Evolutionary conservation across 2,888 invertebrate species (phyloP), one percentile per base, ranked within the genome.

Genomic region (Acanthosepion lycidas): DNA sequence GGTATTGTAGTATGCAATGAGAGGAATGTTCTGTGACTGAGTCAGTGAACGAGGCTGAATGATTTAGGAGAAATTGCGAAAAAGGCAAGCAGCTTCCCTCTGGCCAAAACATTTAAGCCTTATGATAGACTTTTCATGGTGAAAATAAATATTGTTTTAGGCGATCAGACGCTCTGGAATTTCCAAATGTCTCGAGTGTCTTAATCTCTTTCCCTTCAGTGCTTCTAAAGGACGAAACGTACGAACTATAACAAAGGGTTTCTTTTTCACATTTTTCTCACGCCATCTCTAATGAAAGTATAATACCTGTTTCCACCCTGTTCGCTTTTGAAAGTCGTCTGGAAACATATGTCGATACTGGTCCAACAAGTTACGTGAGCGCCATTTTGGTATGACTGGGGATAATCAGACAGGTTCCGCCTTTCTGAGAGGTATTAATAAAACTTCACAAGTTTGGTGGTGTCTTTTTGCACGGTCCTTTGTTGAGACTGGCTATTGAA

Each of bases 221-320:
- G n/a, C 33, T 78, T 12, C 59, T 23, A 5, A n/a, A 78, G n/a
- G 5, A n/a, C 78, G 15, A 15, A 78, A n/a, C 5, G 78, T n/a
- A 15, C 33, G n/a, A n/a, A n/a, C 9, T n/a, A 33, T n/a, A 78
- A 78, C 78, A 78, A n/a, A n/a, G 15, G n/a, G 1, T 33, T 12
- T 78, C 3, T 12, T 78, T 78, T 15, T 59, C 59, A 6, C 8
- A 28, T 9, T 78, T 78, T 78, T 78, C 78, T n/a, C 78, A 78
- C 78, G 78, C 78, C 78, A 78, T n/a, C n/a, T 33, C 78, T 78
- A 78, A 78, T 78, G n/a, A n/a, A 78, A 78, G n/a, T 78, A 78
- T 15, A n/a, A 78, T n/a, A 33, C 78, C n/a, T 78, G 78, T 12
- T 78, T 78, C 78, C 78, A 78, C 78, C 33, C n/a, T 78, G 78